Percentiles rank a stretch among this genome's conserved stretches.
These are phyloP conservation scores for Calypte anna DNA, from an alignment of 2,113 vertebrate genomes.

Conservation along the genomic window DNA sequence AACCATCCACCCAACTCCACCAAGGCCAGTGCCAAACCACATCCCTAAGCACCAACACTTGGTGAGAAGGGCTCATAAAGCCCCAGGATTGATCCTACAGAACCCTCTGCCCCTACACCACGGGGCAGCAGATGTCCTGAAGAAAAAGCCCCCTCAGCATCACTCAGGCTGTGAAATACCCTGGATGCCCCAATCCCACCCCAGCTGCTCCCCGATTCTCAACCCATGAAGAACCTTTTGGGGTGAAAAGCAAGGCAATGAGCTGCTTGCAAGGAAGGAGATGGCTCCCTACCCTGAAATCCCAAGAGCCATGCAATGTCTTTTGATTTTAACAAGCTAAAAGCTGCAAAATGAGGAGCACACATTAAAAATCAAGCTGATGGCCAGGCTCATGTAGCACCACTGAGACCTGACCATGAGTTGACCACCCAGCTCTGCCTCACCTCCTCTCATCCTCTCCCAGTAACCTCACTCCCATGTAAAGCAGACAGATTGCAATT, in stretches of 20 bases:
- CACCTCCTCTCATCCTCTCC: neutral
- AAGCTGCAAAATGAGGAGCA: neutral
- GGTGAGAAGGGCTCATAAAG: neutral
- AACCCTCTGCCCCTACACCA: neutral
- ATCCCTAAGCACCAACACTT: neutral
- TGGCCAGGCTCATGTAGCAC: neutral
- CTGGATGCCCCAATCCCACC: neutral
- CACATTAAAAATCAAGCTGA: neutral
- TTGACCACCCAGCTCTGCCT: neutral
- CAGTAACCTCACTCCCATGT: neutral
- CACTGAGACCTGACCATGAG: neutral
- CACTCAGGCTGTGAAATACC: neutral
- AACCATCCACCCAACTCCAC: no score
- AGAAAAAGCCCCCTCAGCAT: neutral
- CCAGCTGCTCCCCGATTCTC: neutral
- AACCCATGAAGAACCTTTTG: neutral
- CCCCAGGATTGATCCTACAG: neutral
- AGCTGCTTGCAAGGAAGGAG: neutral
- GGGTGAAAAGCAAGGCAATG: neutral
- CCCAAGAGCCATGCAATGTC: neutral
- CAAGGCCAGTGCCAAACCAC: no score
- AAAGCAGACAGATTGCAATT: slow-evolving; percentile 29
- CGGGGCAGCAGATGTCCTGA: neutral
- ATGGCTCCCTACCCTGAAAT: neutral
- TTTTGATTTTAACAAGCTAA: neutral